phyloP scores from a whole-genome alignment of 1,140 invertebrate genomes.

The Nylanderia fulva region DNA sequence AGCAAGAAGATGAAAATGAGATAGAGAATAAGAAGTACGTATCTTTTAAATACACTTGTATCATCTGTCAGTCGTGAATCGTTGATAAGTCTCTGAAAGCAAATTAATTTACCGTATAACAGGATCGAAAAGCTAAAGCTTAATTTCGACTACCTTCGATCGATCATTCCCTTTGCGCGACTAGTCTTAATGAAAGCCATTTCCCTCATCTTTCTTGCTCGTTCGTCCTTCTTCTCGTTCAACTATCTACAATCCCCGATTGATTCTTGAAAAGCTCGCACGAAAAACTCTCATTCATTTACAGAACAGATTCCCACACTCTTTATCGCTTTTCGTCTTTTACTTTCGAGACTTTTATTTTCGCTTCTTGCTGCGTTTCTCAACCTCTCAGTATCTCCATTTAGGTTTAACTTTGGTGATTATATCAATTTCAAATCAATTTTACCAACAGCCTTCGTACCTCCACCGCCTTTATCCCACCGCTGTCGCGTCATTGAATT shows the following conservation, averaged over 20 bases:
- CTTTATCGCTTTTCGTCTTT: constrained; percentile 47
- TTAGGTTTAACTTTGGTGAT: constrained; percentile 72
- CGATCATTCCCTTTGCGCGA: constrained; percentile 57
- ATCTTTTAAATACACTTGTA: constrained; percentile 32
- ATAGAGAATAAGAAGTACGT: not conserved
- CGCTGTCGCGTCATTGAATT: constrained; percentile 74
- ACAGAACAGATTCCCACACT: constrained; percentile 38
- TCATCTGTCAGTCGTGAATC: not conserved
- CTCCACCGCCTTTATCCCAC: constrained; percentile 16
- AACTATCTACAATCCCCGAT: constrained; percentile 37
- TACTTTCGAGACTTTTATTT: constrained; percentile 10
- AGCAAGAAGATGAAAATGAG: not conserved
- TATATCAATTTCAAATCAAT: constrained; percentile 80
- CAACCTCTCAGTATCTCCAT: constrained; percentile 35
- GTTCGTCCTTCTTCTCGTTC: not conserved
- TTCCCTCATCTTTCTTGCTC: not conserved
- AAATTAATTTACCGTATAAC: constrained; percentile 63
- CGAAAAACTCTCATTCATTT: constrained; percentile 20
- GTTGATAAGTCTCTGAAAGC: constrained; percentile 26
- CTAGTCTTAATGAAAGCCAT: constrained; percentile 18
- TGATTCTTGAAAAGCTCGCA: constrained; percentile 57
- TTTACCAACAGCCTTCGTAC: constrained; percentile 71
- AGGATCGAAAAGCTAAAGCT: constrained; percentile 49
- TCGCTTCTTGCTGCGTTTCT: not conserved
- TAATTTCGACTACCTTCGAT: constrained; percentile 56